Base-by-base conservation (phyloP, 2,113 vertebrate genomes). In the Ciconia boyciana region DNA sequence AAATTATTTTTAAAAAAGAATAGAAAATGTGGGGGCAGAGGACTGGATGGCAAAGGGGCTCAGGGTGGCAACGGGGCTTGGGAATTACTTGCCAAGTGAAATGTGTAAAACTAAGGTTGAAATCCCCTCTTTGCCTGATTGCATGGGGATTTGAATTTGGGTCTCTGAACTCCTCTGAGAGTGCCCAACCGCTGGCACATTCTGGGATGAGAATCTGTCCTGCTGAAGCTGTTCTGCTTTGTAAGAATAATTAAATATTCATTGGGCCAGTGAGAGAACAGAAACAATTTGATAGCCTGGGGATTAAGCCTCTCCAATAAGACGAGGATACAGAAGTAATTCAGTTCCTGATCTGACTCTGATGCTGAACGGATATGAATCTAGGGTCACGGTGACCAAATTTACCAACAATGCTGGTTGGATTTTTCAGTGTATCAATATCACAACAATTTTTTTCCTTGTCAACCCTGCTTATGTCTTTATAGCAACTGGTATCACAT, bases 161-260 rank as follows among this genome's bases (percentile, higher is more conserved):
- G 96, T 97, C 96, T 97, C 94, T 85, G 78, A 96, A 96, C 95
- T 96, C 96, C 96, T 97, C 85, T 79, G 96, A 96, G 90, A 97
- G 93, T 92, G 96, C 95, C 93, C 96, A 95, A 95, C 96, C 3
- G 9, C 94, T 19, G 32, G 94, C 93, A 97, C 66, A 95, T 97
- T 96, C 94, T 93, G 94, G 94, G 95, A 95, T 96, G 78, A 94
- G 95, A 97, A 96, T 96, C 96, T 94, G 95, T 93, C 96, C 96
- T 96, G 96, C 95, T 93, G 96, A 96, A 97, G 78, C 96, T 97
- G 94, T 84, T 96, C 96, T 97, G 93, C 96, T 96, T 97, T 97
- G 96, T 96, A 96, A 96, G 96, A 96, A 96, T 96, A 97, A 96
- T 96, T 97, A 96, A 97, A 97, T 97, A 97, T 97, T 97, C 96